These are phyloP conservation scores for Trichoplusia ni DNA, from an alignment of 1,140 invertebrate species.

Conservation along the genomic window DNA sequence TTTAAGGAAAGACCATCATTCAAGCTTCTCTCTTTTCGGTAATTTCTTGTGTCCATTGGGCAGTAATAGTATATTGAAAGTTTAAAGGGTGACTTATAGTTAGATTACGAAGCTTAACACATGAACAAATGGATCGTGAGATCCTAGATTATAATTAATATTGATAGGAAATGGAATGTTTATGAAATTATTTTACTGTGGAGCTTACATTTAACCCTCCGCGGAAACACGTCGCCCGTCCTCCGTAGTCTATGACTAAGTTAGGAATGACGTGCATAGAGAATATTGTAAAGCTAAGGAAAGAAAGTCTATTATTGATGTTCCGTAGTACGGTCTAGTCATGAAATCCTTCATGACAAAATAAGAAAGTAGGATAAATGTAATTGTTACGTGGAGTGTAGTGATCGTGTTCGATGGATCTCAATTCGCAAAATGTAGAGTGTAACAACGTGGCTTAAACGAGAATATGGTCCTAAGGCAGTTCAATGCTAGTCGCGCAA, in stretches of 20 bases:
- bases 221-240: constrained; percentile 22
- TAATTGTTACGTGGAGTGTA: neutral
- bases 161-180: neutral
- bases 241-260: constrained; percentile 8
- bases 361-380: neutral
- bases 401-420: constrained; percentile 25
- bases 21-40: no score
- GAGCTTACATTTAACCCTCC: constrained; percentile 17
- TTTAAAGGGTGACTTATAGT: no score
- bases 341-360: neutral
- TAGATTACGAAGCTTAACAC: no score
- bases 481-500: no score
- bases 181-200: neutral
- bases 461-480: no score
- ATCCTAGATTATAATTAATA: no score
- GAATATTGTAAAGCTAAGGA: neutral
- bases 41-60: no score
- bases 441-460: no score
- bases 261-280: constrained; percentile 2
- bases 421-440: constrained; percentile 13
- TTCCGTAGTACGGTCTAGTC: neutral
- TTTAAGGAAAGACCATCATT: no score
- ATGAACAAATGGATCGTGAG: no score
- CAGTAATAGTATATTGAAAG: no score
- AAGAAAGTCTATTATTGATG: neutral